phyloP scores from a whole-genome alignment of 2,113 vertebrate species.

The Silurus asotus region DNA sequence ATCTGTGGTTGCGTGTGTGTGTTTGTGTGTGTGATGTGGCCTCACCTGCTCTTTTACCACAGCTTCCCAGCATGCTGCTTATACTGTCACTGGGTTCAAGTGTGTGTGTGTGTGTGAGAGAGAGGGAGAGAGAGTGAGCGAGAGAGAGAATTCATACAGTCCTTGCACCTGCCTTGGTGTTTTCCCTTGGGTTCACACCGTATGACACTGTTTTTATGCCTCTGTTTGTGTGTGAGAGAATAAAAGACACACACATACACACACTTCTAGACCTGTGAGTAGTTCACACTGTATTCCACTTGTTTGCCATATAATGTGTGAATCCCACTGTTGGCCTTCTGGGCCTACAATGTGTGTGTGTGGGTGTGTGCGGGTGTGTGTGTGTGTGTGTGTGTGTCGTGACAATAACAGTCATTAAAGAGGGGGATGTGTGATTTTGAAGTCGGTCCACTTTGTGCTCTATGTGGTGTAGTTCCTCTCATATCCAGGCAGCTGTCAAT shows the following conservation, averaged over 20 bases:
- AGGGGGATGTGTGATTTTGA: neutral
- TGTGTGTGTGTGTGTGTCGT: neutral
- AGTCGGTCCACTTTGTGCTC: neutral
- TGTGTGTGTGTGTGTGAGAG: conserved; percentile 22
- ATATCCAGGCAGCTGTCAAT: conserved; percentile 4
- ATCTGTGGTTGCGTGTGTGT: conserved; percentile 31
- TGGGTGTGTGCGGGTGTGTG: conserved; percentile 20
- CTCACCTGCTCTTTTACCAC: conserved; percentile 12
- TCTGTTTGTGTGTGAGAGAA: conserved; percentile 11
- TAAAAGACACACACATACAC: neutral
- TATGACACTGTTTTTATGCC: conserved; percentile 29
- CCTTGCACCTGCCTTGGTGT: conserved; percentile 31
- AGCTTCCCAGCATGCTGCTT: conserved; percentile 17
- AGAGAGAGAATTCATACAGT: conserved; percentile 3
- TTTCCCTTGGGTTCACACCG: conserved; percentile 21
- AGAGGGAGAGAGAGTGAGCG: neutral
- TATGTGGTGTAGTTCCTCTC: neutral
- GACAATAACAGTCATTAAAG: neutral
- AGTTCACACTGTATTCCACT: conserved; percentile 22
- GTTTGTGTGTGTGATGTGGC: conserved; percentile 38
- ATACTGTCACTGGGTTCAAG: conserved; percentile 16
- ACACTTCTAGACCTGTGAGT: neutral
- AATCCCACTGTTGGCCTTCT: conserved; percentile 28
- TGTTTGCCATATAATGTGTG: conserved; percentile 17
- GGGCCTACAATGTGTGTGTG: conserved; percentile 12